Base-by-base conservation (phyloP, 2,888 invertebrate genomes). In the Conomelus anceps region DNA sequence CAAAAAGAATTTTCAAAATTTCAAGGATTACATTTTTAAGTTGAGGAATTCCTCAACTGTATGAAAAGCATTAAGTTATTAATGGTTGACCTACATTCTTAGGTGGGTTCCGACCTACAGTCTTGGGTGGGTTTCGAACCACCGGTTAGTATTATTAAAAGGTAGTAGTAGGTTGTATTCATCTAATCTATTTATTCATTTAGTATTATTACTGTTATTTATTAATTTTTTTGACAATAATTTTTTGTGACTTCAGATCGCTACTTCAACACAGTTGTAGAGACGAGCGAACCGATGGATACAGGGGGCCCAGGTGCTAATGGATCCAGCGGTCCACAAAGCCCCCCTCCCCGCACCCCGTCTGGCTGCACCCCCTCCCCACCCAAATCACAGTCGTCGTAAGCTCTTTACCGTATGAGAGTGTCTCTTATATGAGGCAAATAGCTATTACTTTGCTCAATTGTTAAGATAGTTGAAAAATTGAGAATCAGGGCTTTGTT, bases 221-320 rank as follows among this genome's bases (percentile, higher is more conserved):
- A 85, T 84, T 86, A 87, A 29, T 88, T 88, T 86, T 87, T 29
- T n/a, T 90, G 24, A 87, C 6, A 23, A 87, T 11, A 23, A 11
- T 90, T 89, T 89, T 23, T 87, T 26, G 88, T 90, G 90, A 84
- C 92, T 92, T 90, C 93, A 94, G 94, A 94, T 92, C 94, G 95
- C 92, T 95, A 94, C 93, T 95, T 94, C 92, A 94, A 94, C 92
- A 94, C 94, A 90, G 94, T 93, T 90, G 93, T 94, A 91, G 94
- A 95, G 92, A 93, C 94, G 92, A 94, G 93, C 92, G 94, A 93
- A 91, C 93, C 94, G 90, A 93, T 94, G 92, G 94, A 94, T 91
- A 93, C 93, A 90, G 91, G 91, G 89, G 92, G 91, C 29, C 91
- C 91, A 41, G 91, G 91, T 26, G 91, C 91, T 26, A 91, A 91